Evolutionary conservation across 2,113 vertebrate genomes (phyloP), one percentile per base, ranked within the genome.

Genomic region (Phylloscopus whistleri): DNA sequence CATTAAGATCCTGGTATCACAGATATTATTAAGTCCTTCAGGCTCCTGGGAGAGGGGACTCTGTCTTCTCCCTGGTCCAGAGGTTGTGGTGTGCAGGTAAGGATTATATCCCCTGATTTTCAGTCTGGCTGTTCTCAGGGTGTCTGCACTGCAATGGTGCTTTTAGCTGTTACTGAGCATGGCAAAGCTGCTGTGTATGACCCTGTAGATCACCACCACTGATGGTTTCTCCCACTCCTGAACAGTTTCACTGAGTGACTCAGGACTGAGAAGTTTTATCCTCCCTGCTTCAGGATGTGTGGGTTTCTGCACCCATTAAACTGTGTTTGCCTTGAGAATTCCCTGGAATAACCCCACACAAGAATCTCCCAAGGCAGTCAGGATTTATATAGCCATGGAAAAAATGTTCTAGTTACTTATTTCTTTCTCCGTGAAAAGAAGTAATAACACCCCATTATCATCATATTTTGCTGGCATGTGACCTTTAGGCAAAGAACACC

Each of bases 231-330:
- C 27, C 49, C 13, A 4, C 16, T 48, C 14, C 27, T 52, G 18
- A 43, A 13, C 30, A 28, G 10, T 58, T 37, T 48, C 24, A 10
- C 51, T 48, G 37, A 87, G 21, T 16, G 6, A 15, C 19, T 33
- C 18, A 31, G 16, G 8, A 1, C 49, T 52, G 30, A 12, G 28
- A 20, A 15, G 21, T 46, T 73, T 12, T 21, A 41, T 56, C 9
- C 74, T 79, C 24, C 12, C 18, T 39, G 0, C 4, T 5, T 22
- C 5, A 49, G 13, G 6, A 0, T 5, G 1, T 10, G 18, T 46
- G 48, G 11, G 3, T 60, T 76, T 91, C 51, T 62, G 49, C 49
- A 46, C 20, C 11, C 4, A 1, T 33, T 49, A 30, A 74, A 27
- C 9, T 30, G 1, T 59, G 21, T 11, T 80, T 53, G 17, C 59